phyloP scores from a whole-genome alignment of 2,113 vertebrate species.

The Lepus americanus region DNA sequence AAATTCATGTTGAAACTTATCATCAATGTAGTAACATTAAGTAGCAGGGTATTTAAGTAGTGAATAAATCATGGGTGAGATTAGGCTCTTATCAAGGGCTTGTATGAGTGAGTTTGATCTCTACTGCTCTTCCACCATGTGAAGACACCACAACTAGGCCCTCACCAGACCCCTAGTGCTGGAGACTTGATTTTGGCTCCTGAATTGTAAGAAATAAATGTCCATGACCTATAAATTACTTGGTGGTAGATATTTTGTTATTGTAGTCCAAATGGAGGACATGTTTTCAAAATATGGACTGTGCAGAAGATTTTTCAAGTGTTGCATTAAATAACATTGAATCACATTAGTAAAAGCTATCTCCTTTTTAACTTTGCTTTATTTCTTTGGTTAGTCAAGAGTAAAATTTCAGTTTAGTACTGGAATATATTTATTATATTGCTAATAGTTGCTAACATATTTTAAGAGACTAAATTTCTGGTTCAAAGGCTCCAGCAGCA shows the following conservation, averaged over 20 bases:
- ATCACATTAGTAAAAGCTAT: neutral
- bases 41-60: neutral
- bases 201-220: neutral
- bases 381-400: neutral
- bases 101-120: neutral
- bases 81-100: neutral
- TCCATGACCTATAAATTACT: neutral
- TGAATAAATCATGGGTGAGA: neutral
- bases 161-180: neutral
- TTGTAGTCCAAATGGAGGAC: neutral
- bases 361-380: constrained; percentile 21
- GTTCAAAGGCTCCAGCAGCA: neutral
- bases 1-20: neutral
- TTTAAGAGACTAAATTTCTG: constrained; percentile 29
- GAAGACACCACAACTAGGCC: neutral
- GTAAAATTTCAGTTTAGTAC: neutral
- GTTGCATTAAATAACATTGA: neutral
- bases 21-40: neutral
- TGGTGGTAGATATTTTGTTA: neutral
- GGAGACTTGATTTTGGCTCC: neutral
- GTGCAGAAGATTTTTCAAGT: neutral
- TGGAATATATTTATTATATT: neutral
- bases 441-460: neutral
- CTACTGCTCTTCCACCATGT: neutral
- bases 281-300: neutral